Evolutionary conservation across 1,140 invertebrate genomes (phyloP).

Genomic region (Holcopasites calliopsidis): DNA sequence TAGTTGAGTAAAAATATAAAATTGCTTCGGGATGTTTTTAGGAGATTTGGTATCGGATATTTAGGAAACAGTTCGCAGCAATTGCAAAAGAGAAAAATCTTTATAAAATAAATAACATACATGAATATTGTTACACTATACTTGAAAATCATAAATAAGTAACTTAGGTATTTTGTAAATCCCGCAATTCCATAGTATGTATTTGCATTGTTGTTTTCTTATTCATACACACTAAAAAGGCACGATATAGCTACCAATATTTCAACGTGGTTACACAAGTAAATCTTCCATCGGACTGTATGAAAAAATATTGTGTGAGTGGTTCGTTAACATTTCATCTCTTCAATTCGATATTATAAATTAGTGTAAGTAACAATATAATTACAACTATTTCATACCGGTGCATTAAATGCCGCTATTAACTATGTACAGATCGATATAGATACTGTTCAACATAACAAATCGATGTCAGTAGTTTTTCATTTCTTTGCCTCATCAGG

Average conservation of each 20-base stretch:
- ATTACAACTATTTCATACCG: constrained; percentile 45
- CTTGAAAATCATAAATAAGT: constrained; percentile 74
- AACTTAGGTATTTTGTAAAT: constrained; percentile 71
- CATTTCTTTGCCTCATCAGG: constrained; percentile 27
- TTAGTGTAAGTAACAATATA: constrained; percentile 56
- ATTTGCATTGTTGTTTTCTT: constrained; percentile 74
- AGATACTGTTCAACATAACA: constrained; percentile 47
- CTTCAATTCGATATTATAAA: constrained; percentile 47
- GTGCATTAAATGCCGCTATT: constrained; percentile 46
- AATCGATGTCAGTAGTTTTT: constrained; percentile 42
- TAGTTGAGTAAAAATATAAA: not conserved
- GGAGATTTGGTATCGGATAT: not conserved
- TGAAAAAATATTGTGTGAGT: constrained; percentile 59
- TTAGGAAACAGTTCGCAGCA: constrained; percentile 10
- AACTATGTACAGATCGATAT: constrained; percentile 50
- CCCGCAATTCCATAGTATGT: constrained; percentile 74
- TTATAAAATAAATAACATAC: constrained; percentile 77
- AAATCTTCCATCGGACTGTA: constrained; percentile 55
- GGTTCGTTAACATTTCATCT: constrained; percentile 57
- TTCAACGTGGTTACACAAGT: constrained; percentile 76
- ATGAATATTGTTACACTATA: constrained; percentile 74
- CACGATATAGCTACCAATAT: constrained; percentile 78
- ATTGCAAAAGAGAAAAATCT: constrained; percentile 71
- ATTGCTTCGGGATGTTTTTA: too few relatives aligned
- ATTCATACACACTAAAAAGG: constrained; percentile 77